Base-by-base conservation (phyloP, 2,113 vertebrate species). In the Oenanthe oenanthe region DNA sequence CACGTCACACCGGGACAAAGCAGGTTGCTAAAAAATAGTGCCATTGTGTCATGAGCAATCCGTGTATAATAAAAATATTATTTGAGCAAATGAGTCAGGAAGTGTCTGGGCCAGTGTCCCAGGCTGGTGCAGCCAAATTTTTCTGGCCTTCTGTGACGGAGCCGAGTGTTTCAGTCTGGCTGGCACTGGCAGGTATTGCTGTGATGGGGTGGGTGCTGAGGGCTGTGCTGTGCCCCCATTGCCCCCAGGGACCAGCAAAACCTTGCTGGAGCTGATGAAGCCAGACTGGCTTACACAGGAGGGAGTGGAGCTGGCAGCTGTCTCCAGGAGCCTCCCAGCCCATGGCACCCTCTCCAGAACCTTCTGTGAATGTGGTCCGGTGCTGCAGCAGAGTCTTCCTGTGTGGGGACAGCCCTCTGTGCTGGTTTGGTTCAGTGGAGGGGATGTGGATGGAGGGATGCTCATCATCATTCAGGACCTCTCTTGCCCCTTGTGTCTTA, bases 71-170 rank as follows among this genome's bases (percentile, higher is more conserved):
- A 76, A 53, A 95, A 97, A 95, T 85, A 90, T 96, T 96, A 90
- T 93, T 92, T 74, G 92, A 95, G 92, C 72, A 74, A 85, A 77
- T 93, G 95, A 96, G 93, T 96, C 93, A 92, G 96, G 92, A 93
- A 85, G 94, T 0, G 74, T 88, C 96, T 95, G 94, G 96, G 95
- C 92, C 2, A 7, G 9, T 79, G 85, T 92, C 96, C 93, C 88
- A 50, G 93, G 34, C 62, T 89, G 89, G 92, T 4, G 7, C 81
- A 82, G 95, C 87, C 87, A 65, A 53, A 28, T 53, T 51, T 77
- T 72, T 89, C 89, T 95, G 91, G 54, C 78, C 73, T 58, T 48
- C 19, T 45, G 45, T 32, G 76, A 56, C 0, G 1, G 78, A 82
- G 82, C 66, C 1, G 70, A 36, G 73, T 68, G 89, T 91, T 91